phyloP scores from a whole-genome alignment of 2,113 vertebrate genomes.

The Melanerpes aurifrons region DNA sequence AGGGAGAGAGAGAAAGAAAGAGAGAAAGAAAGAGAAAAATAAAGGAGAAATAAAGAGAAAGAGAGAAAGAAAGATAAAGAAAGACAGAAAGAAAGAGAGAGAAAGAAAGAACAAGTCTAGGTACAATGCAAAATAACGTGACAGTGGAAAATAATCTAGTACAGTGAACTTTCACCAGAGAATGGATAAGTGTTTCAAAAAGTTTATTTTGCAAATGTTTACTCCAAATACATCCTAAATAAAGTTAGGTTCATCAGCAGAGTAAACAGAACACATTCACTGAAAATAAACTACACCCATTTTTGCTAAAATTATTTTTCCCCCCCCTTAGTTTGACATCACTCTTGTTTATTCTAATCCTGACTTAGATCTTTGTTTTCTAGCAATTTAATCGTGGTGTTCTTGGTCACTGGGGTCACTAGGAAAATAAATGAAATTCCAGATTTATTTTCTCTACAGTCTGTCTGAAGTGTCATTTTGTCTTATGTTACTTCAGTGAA shows the following conservation, averaged over 20 bases:
- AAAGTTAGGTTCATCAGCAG: background rate
- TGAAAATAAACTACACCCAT: background rate
- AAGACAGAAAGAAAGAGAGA: too few relatives aligned
- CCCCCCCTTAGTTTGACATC: background rate
- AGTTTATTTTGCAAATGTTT: background rate
- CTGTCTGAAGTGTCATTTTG: background rate
- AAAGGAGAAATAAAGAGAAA: too few relatives aligned
- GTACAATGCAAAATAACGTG: background rate
- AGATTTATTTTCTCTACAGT: background rate
- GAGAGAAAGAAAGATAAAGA: too few relatives aligned
- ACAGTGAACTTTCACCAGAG: background rate
- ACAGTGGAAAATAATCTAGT: background rate
- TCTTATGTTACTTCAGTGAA: background rate
- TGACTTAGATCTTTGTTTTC: background rate
- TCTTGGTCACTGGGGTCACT: background rate
- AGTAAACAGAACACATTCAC: background rate
- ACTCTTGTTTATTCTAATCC: background rate
- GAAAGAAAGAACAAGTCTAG: background rate
- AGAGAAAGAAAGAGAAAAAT: background rate
- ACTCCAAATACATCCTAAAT: background rate
- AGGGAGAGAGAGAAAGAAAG: too few relatives aligned
- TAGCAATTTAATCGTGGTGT: background rate
- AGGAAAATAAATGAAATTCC: background rate
- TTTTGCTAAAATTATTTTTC: background rate
- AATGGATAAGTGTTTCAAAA: background rate